Conservation (phyloP, 1,140 invertebrate species). For the Coelopa frigida region DNA sequence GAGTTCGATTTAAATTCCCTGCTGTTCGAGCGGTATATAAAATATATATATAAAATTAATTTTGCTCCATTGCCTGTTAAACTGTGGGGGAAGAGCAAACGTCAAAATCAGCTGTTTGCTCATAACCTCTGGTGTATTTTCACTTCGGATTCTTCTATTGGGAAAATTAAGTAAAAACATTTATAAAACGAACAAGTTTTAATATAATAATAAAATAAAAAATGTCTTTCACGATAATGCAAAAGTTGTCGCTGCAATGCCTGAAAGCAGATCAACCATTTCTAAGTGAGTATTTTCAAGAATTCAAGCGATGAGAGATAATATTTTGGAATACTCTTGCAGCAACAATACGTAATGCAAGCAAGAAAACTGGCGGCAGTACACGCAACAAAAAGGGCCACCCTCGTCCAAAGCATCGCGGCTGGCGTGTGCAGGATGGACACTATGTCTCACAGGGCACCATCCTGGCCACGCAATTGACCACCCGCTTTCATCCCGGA, state of each 20-base stretch:
- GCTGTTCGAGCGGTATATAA: too few relatives aligned
- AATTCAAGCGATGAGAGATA: neutral
- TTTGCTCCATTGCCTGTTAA: neutral
- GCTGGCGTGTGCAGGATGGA: constrained; percentile 63
- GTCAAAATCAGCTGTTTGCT: neutral
- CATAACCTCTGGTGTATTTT: neutral
- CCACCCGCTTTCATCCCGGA: constrained; percentile 70
- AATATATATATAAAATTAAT: neutral
- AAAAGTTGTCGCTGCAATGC: constrained; percentile 33
- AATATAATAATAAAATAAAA: neutral
- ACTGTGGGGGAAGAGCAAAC: neutral
- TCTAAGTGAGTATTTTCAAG: constrained; percentile 22
- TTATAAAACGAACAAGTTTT: neutral
- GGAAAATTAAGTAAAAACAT: neutral
- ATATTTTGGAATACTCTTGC: neutral
- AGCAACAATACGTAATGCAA: constrained; percentile 51
- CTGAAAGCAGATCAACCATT: constrained; percentile 35
- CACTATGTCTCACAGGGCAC: constrained; percentile 55
- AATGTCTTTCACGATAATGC: constrained; percentile 38
- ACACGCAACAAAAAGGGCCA: constrained; percentile 57
- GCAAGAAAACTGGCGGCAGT: constrained; percentile 61
- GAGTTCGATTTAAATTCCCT: too few relatives aligned
- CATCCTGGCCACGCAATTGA: constrained; percentile 60
- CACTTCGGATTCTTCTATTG: neutral
- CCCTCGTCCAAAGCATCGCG: constrained; percentile 62